These are phyloP conservation scores for Mizuhopecten yessoensis DNA, from an alignment of 1,140 invertebrate species.

Conservation along the genomic window DNA sequence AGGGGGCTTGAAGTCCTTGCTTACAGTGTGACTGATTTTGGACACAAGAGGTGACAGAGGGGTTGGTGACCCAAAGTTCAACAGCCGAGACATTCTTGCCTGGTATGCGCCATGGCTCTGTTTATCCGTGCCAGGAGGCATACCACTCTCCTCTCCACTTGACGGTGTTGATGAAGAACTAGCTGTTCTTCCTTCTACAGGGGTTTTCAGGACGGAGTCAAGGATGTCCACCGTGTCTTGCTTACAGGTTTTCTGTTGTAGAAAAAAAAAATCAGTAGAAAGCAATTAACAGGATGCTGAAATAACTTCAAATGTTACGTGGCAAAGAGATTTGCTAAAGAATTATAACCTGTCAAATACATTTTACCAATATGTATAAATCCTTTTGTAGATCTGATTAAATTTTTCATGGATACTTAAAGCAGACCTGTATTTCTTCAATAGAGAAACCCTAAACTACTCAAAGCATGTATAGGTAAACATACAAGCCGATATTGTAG, in stretches of 20 bases:
- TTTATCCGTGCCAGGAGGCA: neutral
- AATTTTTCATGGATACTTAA: too few relatives aligned
- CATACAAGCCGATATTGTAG: too few relatives aligned
- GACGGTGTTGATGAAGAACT: neutral
- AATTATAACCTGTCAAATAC: too few relatives aligned
- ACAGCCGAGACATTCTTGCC: slow-evolving; percentile 62
- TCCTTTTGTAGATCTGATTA: too few relatives aligned
- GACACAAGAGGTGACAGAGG: slow-evolving; percentile 64
- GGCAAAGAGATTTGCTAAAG: too few relatives aligned
- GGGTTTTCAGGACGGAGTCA: neutral
- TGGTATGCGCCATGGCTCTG: slow-evolving; percentile 44
- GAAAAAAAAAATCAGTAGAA: neutral
- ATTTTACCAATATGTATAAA: too few relatives aligned
- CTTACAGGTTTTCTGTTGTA: neutral
- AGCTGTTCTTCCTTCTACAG: neutral
- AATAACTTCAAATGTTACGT: too few relatives aligned
- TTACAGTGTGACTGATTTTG: slow-evolving; percentile 40
- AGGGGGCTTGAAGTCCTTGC: slow-evolving; percentile 66
- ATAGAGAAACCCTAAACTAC: too few relatives aligned
- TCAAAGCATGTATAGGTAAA: too few relatives aligned
- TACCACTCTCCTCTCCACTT: neutral
- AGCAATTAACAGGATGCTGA: too few relatives aligned
- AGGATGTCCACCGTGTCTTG: neutral
- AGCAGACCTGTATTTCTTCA: too few relatives aligned
- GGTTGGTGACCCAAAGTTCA: slow-evolving; percentile 61